Conservation (phyloP, 2,113 vertebrate genomes). For the Caranx ignobilis region DNA sequence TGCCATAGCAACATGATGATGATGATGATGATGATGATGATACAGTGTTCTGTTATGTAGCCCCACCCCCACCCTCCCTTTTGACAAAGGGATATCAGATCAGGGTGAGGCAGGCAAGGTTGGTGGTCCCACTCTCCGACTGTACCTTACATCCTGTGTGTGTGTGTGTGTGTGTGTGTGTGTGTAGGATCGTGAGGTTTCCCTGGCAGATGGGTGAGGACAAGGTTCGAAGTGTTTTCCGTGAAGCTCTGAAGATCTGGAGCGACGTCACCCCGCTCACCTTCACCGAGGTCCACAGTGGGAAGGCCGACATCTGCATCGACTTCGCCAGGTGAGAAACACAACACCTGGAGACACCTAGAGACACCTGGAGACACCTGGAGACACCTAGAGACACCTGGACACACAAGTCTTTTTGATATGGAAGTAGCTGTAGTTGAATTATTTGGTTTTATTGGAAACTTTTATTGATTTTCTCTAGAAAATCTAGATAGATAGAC, state of each 20-base stretch:
- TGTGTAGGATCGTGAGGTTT: constrained; percentile 81
- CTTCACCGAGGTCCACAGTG: constrained; percentile 89
- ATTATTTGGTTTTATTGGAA: no score
- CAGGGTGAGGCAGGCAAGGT: constrained; percentile 34
- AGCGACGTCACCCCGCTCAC: constrained; percentile 92
- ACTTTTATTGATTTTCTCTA: no score
- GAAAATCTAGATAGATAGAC: no score
- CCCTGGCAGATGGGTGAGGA: constrained; percentile 90
- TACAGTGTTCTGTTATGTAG: constrained; percentile 19
- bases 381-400: no score
- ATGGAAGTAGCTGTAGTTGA: no score
- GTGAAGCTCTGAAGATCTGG: constrained; percentile 92
- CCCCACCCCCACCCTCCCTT: no score
- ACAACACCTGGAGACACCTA: no score
- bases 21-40: not conserved
- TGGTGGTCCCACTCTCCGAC: constrained; percentile 56
- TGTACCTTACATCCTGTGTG: constrained; percentile 27
- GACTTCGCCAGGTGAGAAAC: constrained; percentile 83
- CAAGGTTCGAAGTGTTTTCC: constrained; percentile 86
- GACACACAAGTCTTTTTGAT: no score
- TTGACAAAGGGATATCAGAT: constrained; percentile 45
- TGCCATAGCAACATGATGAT: no score
- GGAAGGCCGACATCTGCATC: constrained; percentile 91
- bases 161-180: constrained; percentile 1
- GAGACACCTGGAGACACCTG: no score